Percentiles rank a stretch among this genome's conserved stretches.
Evolutionary conservation across 1,140 invertebrate genomes (phyloP).

Genomic region (Watersipora subatra): DNA sequence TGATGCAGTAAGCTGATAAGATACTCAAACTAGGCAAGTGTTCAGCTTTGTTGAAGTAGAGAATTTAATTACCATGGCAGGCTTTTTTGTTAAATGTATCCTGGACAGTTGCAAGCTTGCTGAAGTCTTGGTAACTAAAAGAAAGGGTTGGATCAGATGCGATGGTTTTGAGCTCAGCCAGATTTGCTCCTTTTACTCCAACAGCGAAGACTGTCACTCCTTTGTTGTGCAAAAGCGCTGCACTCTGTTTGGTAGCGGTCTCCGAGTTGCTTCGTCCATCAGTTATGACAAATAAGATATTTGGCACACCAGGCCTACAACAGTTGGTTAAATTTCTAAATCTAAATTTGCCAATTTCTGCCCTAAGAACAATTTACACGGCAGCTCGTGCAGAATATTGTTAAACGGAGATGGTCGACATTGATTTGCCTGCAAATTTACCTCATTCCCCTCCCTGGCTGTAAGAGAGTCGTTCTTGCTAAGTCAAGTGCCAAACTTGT

Average conservation of each 20-base stretch:
- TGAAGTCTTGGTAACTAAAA: neutral
- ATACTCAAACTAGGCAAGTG: too few relatives aligned
- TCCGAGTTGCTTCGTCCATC: neutral
- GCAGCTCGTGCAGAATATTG: too few relatives aligned
- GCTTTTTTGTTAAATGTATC: neutral
- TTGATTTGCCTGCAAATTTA: too few relatives aligned
- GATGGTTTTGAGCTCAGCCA: neutral
- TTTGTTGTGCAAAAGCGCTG: neutral
- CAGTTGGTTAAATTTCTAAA: too few relatives aligned
- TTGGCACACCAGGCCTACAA: neutral
- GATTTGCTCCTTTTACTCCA: neutral
- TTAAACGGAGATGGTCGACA: too few relatives aligned
- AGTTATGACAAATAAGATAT: neutral
- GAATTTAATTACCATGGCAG: neutral
- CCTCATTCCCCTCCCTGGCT: neutral
- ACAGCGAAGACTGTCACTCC: neutral
- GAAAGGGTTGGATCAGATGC: neutral
- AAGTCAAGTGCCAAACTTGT: neutral
- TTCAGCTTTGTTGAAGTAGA: neutral
- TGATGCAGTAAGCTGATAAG: too few relatives aligned
- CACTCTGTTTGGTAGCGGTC: neutral
- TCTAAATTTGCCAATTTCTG: too few relatives aligned
- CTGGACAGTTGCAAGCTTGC: neutral
- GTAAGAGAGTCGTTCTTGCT: neutral
- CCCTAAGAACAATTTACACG: too few relatives aligned